Percentiles rank a stretch among this genome's conserved stretches.
Conservation (phyloP, 1,140 invertebrate species). For the Rhysida immarginata region DNA sequence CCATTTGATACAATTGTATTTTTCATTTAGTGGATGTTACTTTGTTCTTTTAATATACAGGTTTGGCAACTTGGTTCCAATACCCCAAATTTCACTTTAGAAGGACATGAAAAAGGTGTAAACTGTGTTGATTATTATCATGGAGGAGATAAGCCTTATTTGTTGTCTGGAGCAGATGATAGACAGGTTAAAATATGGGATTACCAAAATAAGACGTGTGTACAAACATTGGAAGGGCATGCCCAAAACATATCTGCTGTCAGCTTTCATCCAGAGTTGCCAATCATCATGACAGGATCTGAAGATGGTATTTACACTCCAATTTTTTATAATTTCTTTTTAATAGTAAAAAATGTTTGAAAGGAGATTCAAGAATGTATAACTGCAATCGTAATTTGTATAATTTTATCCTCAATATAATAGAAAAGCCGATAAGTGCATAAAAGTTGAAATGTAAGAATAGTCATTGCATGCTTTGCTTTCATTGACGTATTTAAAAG, state of each 20-base stretch:
- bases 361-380: no score
- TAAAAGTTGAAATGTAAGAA: no score
- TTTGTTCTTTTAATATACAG: conserved; percentile 26
- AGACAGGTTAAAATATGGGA: conserved; percentile 98
- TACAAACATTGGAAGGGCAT: conserved; percentile 95
- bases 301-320: conserved; percentile 90
- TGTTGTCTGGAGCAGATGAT: conserved; percentile 98
- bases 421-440: no score
- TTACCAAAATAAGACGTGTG: conserved; percentile 98
- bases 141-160: conserved; percentile 98
- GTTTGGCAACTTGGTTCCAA: conserved; percentile 94
- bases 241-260: conserved; percentile 85
- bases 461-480: no score
- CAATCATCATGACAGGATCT: conserved; percentile 91
- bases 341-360: no score
- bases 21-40: conserved; percentile 1
- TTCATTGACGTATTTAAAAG: no score
- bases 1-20: conserved; percentile 1
- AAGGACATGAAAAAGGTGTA: conserved; percentile 97
- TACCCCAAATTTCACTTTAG: conserved; percentile 94
- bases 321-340: no score
- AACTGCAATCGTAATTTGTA: no score
- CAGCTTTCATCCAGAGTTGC: conserved; percentile 89
- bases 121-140: conserved; percentile 99
- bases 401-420: no score